These are phyloP conservation scores for Trichechus manatus DNA, from an alignment of 2,113 vertebrate species.

Conservation along the genomic window DNA sequence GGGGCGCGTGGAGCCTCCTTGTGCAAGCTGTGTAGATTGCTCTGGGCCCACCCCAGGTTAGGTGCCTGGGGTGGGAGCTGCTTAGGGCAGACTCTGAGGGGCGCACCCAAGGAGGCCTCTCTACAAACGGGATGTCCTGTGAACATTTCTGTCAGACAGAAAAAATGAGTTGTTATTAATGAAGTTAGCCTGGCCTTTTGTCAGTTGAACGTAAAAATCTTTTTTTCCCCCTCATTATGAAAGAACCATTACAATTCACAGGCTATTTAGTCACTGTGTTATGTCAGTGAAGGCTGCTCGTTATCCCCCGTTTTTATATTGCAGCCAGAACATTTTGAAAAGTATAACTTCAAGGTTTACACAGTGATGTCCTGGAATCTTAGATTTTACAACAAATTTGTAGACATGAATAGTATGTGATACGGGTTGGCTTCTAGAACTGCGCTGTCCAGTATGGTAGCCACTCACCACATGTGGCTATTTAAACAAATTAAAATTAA, in stretches of 20 bases:
- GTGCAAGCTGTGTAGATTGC: background rate
- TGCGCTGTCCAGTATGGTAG: rapidly evolving
- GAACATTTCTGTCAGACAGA: background rate
- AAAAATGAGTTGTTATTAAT: background rate
- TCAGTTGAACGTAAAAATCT: constrained; percentile 11
- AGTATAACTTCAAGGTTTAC: background rate
- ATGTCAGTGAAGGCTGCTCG: background rate
- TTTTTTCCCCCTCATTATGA: background rate
- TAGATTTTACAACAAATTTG: background rate
- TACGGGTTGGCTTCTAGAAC: background rate
- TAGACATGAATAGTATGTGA: background rate
- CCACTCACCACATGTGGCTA: background rate
- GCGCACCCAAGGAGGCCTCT: background rate
- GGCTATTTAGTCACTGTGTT: background rate
- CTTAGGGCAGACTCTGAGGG: background rate
- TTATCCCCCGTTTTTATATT: background rate
- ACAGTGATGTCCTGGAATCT: background rate
- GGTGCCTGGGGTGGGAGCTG: too few species aligned
- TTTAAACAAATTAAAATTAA: background rate
- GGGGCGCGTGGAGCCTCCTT: too few species aligned
- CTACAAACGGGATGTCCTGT: background rate
- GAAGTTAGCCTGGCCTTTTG: background rate
- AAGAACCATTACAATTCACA: background rate
- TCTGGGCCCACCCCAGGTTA: too few species aligned
- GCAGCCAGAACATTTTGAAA: background rate